Base-by-base conservation (phyloP, 2,113 vertebrate species). In the Lepidothrix coronata region DNA sequence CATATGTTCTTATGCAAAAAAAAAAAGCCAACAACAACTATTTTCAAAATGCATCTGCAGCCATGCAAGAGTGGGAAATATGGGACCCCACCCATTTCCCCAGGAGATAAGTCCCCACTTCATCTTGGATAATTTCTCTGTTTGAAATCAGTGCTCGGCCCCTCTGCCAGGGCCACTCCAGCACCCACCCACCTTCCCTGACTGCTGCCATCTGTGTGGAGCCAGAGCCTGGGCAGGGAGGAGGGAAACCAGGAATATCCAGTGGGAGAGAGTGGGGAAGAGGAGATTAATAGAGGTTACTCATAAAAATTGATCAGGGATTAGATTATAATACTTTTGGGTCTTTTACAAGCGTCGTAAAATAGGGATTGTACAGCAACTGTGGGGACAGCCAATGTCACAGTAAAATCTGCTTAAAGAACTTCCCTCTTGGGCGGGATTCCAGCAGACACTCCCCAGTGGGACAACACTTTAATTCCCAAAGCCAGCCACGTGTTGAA, bases 301-400 rank as follows among this genome's bases (percentile, higher is more conserved):
- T 19, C 22, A 8, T 2, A 6, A 51, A 28, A 80, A 25, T 2
- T 6, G 8, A 7, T 9, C 43, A 39, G 57, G 17, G 31, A 35
- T n/a, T 55, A 6, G n/a, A 16, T 14, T 3, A 10, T 9, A 35
- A 19, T 27, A 10, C 8, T 46, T 16, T 6, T 1, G 72, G n/a
- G 18, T 23, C 4, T 30, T 25, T n/a, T 2, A 8, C 4, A 23
- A 44, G 54, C 44, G 35, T 48, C 8, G 0, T 5, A 12, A 31
- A 17, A 51, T 24, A 17, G 8, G 23, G 43, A 7, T 37, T 8
- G 17, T 14, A 3, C 37, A 8, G 27, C 23, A 63, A 7, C 8
- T 1, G 8, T 0, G 1, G 30, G 66, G 14, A 24, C 4, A 37
- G 12, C 22, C 3, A 24, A 8, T 2, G 3, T 1, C n/a, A 27